These are phyloP conservation scores for Alouatta palliata DNA, from an alignment of 2,113 vertebrate genomes.

Conservation along the genomic window DNA sequence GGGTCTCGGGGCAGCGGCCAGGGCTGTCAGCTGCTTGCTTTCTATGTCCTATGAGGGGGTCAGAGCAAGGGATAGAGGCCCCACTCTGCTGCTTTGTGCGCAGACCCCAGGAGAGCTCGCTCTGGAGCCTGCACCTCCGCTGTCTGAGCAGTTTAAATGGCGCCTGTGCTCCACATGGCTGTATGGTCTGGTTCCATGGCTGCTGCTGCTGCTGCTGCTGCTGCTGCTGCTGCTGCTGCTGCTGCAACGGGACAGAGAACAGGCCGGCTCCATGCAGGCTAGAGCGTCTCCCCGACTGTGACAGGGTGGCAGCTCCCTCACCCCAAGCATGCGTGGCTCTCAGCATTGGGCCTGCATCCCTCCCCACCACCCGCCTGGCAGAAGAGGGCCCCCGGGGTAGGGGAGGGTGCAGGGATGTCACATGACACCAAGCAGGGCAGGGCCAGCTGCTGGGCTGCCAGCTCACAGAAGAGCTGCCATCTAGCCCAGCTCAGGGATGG, in stretches of 20 bases:
- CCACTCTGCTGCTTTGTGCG: accelerated
- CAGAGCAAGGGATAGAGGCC: not conserved
- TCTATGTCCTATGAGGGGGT: not conserved
- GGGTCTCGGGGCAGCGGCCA: not conserved
- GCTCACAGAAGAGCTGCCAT: not conserved
- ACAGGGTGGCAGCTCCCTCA: not conserved
- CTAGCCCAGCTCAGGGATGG: not conserved
- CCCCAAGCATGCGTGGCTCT: not conserved
- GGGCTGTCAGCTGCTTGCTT: not conserved
- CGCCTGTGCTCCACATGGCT: accelerated
- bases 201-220: not conserved
- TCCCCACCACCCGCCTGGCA: not conserved
- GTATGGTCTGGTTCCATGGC: not conserved
- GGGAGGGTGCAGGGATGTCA: constrained; percentile 29
- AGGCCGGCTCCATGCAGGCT: not conserved
- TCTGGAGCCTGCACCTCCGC: not conserved
- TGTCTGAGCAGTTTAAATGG: accelerated
- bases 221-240: not conserved
- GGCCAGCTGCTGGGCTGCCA: constrained; percentile 58
- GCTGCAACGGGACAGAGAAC: not conserved
- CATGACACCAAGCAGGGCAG: not conserved
- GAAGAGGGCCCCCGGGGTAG: constrained; percentile 25
- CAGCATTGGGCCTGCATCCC: not conserved
- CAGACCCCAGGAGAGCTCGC: too few species aligned
- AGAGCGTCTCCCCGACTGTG: not conserved